A percentile compares a stretch with the other conserved stretches of the same genome.
Conservation (phyloP, 2,888 invertebrate genomes). For the Plusia festucae region DNA sequence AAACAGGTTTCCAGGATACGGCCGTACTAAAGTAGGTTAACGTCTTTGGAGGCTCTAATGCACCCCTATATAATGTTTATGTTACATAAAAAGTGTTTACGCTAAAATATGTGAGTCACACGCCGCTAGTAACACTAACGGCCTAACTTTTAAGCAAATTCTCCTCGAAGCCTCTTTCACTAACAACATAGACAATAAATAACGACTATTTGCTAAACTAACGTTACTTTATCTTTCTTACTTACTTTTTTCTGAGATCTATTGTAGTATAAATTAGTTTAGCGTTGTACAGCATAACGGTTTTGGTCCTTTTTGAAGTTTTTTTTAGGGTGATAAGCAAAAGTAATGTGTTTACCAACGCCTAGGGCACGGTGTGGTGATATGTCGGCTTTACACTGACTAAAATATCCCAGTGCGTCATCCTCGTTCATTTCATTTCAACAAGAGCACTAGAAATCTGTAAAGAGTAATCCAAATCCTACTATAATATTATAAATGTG, state of each 20-base stretch:
- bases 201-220: constrained; percentile 25
- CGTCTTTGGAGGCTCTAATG: background rate
- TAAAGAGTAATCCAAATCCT: no score
- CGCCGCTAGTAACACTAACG: constrained; percentile 27
- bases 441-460: no score
- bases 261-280: background rate
- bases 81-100: constrained; percentile 10
- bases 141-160: constrained; percentile 29
- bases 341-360: no score
- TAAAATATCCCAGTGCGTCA: no score
- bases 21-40: background rate
- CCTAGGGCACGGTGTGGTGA: no score
- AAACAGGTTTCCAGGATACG: background rate
- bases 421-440: no score
- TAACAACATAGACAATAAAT: constrained; percentile 27
- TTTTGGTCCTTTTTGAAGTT: no score
- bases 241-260: background rate
- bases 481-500: no score
- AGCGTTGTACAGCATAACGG: no score
- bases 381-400: no score
- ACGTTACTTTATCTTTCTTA: constrained; percentile 8
- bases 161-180: constrained; percentile 25
- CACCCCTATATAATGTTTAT: background rate
- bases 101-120: constrained; percentile 11
- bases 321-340: no score